Evolutionary conservation across 2,797 vertebrate species (phyloP).

Genomic region (Kryptolebias ocellatus): DNA sequence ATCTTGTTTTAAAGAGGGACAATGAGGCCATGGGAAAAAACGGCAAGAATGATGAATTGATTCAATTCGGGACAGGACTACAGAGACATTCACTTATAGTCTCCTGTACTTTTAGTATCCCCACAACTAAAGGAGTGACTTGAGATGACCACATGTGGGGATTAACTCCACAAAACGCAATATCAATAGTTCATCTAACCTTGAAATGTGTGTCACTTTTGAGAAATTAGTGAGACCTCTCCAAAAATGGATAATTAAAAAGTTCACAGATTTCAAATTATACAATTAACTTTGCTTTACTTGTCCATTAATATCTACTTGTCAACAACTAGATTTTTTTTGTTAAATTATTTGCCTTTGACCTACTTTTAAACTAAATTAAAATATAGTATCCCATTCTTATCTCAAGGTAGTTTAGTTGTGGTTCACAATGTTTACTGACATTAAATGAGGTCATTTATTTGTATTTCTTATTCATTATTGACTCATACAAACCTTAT

Average conservation of each 20-base stretch:
- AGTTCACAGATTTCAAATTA: slow-evolving; percentile 58
- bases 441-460: not conserved
- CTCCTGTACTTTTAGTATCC: slow-evolving; percentile 64
- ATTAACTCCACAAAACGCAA: slow-evolving; percentile 64
- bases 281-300: slow-evolving; percentile 62
- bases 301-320: slow-evolving; percentile 41
- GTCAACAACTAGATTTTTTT: slow-evolving; percentile 35
- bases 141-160: slow-evolving; percentile 63
- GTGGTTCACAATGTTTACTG: not conserved
- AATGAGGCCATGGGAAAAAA: slow-evolving; percentile 70
- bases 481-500: slow-evolving; percentile 87
- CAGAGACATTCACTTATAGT: slow-evolving; percentile 74
- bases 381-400: not conserved
- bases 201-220: slow-evolving; percentile 74
- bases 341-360: not conserved
- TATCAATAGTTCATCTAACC: slow-evolving; percentile 75
- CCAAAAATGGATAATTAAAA: slow-evolving; percentile 71
- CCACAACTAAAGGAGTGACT: slow-evolving; percentile 39
- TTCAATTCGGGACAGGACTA: slow-evolving; percentile 78
- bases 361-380: not conserved
- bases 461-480: not conserved
- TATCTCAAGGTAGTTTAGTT: not conserved
- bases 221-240: slow-evolving; percentile 72
- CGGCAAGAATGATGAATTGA: slow-evolving; percentile 75
- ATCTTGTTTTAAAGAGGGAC: slow-evolving; percentile 75